Evolutionary conservation across 2,888 invertebrate genomes (phyloP).

Genomic region (Aporophyla lueneburgensis): DNA sequence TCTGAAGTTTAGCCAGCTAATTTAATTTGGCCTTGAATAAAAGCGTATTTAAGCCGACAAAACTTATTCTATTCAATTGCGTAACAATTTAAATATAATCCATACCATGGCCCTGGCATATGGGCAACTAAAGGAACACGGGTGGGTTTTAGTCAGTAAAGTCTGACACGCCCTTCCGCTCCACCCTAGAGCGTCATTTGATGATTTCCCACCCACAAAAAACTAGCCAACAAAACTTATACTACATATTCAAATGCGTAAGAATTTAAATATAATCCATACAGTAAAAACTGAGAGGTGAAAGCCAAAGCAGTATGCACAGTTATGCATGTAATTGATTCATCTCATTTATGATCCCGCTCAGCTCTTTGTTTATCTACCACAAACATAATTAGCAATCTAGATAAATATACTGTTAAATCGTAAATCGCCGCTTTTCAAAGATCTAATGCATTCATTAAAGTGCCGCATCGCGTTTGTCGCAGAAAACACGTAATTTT

Average conservation of each 20-base stretch:
- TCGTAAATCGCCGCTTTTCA: slow-evolving; percentile 42
- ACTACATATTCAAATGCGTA: neutral
- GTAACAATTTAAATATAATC: slow-evolving; percentile 4
- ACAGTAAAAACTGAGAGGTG: slow-evolving; percentile 25
- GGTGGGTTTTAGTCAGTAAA: too few relatives aligned
- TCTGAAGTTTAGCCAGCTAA: neutral
- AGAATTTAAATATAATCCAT: slow-evolving; percentile 11
- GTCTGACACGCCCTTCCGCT: too few relatives aligned
- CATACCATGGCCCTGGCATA: too few relatives aligned
- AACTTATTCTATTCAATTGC: neutral
- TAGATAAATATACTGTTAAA: slow-evolving; percentile 57
- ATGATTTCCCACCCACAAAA: too few relatives aligned
- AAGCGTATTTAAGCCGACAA: neutral
- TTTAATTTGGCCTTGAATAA: neutral
- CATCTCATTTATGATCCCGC: slow-evolving; percentile 73
- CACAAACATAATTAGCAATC: slow-evolving; percentile 57
- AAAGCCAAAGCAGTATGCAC: slow-evolving; percentile 37
- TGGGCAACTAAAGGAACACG: too few relatives aligned
- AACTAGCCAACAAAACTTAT: too few relatives aligned
- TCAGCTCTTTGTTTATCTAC: slow-evolving; percentile 44
- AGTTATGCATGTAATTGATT: slow-evolving; percentile 78
- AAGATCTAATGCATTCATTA: slow-evolving; percentile 49
- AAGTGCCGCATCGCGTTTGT: slow-evolving; percentile 27
- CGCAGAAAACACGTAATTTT: slow-evolving; percentile 42
- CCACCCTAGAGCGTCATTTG: too few relatives aligned